phyloP scores from a whole-genome alignment of 2,113 vertebrate genomes.

The Cyphomyrus discorhynchus region DNA sequence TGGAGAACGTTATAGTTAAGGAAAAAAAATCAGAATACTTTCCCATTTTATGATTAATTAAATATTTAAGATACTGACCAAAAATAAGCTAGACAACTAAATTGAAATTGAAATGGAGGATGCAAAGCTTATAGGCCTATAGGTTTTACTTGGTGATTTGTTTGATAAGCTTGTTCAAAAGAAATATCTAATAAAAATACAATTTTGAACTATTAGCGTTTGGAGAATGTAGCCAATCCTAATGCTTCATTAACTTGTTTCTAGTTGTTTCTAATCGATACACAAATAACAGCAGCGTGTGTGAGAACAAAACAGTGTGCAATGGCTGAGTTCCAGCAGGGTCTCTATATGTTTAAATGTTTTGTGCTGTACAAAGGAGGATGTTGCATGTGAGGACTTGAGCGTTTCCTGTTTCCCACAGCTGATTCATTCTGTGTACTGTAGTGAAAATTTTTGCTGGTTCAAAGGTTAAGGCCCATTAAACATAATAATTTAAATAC shows the following conservation, averaged over 20 bases:
- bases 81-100: background rate
- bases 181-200: background rate
- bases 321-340: background rate
- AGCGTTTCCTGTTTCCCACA: constrained; percentile 5
- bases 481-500: background rate
- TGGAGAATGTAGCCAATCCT: background rate
- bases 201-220: background rate
- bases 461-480: background rate
- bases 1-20: background rate
- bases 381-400: background rate
- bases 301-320: background rate
- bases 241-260: background rate
- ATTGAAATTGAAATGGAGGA: background rate
- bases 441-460: background rate
- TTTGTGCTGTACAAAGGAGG: background rate
- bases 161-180: background rate
- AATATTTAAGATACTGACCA: background rate
- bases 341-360: background rate
- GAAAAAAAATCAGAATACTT: background rate
- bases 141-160: background rate
- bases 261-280: background rate
- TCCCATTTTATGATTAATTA: background rate
- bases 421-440: background rate
- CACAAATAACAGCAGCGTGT: background rate
- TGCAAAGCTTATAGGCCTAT: background rate